A percentile compares a stretch with the other conserved stretches of the same genome.
Conservation (phyloP, 2,113 vertebrate genomes). For the Nipponia nippon region DNA sequence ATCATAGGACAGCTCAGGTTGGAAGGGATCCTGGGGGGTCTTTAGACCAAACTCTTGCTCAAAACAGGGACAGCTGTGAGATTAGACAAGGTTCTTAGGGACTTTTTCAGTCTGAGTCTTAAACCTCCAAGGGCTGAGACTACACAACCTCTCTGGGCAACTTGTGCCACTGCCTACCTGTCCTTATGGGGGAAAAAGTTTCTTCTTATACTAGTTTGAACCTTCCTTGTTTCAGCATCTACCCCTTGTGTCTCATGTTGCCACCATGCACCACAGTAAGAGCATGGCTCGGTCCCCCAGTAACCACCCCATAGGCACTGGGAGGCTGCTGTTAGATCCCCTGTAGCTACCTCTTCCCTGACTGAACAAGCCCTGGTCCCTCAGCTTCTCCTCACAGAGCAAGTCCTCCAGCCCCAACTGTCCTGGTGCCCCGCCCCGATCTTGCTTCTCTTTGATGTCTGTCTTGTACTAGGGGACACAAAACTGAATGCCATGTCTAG, state of each 20-base stretch:
- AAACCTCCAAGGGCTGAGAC: background rate
- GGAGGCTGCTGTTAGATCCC: background rate
- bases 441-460: background rate
- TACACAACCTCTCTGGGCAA: background rate
- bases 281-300: background rate
- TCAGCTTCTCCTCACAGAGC: background rate
- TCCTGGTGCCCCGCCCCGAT: too few relatives aligned
- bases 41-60: background rate
- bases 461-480: background rate
- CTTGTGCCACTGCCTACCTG: background rate
- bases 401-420: background rate
- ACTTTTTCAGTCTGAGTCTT: background rate
- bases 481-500: background rate
- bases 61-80: background rate
- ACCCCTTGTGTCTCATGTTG: background rate
- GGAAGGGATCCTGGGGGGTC: background rate
- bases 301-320: fast-evolving
- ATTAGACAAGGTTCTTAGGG: background rate
- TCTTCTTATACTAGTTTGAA: background rate
- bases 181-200: background rate
- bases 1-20: background rate
- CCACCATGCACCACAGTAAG: background rate
- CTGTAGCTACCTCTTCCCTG: background rate
- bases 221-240: background rate
- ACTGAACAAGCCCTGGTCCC: background rate